These are phyloP conservation scores for Petrolisthes manimaculis DNA, from an alignment of 2,888 invertebrate genomes.

Conservation along the genomic window DNA sequence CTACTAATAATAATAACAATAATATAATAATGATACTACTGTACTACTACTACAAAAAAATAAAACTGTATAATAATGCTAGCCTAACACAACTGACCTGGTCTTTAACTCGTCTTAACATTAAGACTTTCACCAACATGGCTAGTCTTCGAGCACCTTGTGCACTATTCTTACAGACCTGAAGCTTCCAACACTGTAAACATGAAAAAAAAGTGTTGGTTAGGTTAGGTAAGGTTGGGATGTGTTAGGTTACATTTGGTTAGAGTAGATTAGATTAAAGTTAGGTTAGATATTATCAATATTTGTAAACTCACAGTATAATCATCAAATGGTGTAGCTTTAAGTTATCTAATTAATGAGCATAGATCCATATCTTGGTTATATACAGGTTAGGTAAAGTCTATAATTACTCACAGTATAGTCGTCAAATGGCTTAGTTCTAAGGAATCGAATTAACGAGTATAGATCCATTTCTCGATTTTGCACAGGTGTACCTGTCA, in stretches of 20 bases:
- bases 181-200: constrained; percentile 77
- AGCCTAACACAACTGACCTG: constrained; percentile 75
- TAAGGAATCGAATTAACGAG: constrained; percentile 78
- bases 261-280: too few relatives aligned
- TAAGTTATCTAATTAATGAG: too few relatives aligned
- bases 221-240: too few relatives aligned
- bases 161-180: constrained; percentile 86
- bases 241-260: too few relatives aligned
- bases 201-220: constrained; percentile 11
- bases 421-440: constrained; percentile 91
- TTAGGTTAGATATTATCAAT: too few relatives aligned
- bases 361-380: too few relatives aligned
- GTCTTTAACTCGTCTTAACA: constrained; percentile 89
- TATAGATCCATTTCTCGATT: constrained; percentile 84
- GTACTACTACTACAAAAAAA: neutral
- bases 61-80: neutral
- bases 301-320: too few relatives aligned
- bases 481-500: constrained; percentile 96
- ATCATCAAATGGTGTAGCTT: too few relatives aligned
- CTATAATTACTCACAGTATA: constrained; percentile 69
- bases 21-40: too few relatives aligned
- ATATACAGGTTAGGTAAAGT: too few relatives aligned
- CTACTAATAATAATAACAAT: too few relatives aligned
- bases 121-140: constrained; percentile 84
- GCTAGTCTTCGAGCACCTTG: constrained; percentile 83